Conservation (phyloP, 2,888 invertebrate species). For the Panopea generosa region DNA sequence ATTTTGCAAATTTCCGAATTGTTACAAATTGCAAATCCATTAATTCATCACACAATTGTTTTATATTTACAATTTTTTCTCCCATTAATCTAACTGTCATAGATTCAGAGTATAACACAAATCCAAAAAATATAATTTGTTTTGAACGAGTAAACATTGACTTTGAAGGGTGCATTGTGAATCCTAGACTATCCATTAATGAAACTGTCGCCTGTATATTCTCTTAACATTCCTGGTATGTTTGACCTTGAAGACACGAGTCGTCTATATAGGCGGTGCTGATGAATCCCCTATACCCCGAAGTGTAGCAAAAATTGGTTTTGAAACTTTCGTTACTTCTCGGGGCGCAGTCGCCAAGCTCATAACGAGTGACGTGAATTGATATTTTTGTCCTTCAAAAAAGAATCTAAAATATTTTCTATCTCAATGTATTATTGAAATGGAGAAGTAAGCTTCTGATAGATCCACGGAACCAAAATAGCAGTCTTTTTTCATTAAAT, state of each 20-base stretch:
- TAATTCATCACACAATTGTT: background rate
- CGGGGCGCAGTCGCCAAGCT: constrained; percentile 30
- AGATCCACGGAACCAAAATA: constrained; percentile 48
- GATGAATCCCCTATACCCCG: constrained; percentile 20
- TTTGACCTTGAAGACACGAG: constrained; percentile 26
- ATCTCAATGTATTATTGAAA: constrained; percentile 19
- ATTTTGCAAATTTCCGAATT: constrained; percentile 14
- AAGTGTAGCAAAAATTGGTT: constrained; percentile 42
- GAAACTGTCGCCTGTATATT: constrained; percentile 20
- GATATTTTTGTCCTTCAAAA: no score
- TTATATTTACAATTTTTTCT: background rate
- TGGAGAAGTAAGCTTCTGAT: constrained; percentile 44
- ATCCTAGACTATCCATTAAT: no score
- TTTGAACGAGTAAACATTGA: constrained; percentile 47
- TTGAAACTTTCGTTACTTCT: constrained; percentile 45
- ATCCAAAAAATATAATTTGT: constrained; percentile 32
- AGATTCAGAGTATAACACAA: constrained; percentile 24
- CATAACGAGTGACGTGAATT: constrained; percentile 29
- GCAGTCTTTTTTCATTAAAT: constrained; percentile 27
- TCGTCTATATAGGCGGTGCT: constrained; percentile 51
- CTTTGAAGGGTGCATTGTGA: constrained; percentile 55
- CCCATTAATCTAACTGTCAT: constrained; percentile 20
- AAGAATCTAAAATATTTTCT: no score
- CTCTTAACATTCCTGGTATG: constrained; percentile 17
- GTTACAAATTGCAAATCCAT: background rate